These are phyloP conservation scores for Steatocranus sp. DNA, from an alignment of 2,797 vertebrate species.

Conservation along the genomic window DNA sequence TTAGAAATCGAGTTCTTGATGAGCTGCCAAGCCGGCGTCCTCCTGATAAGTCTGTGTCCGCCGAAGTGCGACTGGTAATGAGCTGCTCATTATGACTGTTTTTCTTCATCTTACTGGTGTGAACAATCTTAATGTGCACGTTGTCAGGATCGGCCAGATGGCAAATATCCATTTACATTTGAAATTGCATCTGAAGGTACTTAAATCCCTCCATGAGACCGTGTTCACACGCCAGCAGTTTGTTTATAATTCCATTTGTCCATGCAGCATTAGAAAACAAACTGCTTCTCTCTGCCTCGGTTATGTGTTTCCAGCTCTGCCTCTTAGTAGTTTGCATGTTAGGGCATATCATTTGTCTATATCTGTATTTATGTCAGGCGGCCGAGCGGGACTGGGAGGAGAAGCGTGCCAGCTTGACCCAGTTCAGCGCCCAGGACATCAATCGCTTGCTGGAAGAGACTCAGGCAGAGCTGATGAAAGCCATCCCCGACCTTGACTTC, in stretches of 20 bases:
- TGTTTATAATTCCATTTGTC: background rate
- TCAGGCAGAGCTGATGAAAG: conserved; percentile 95
- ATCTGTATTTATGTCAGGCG: conserved; percentile 73
- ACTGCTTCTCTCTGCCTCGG: background rate
- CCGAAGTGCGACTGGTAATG: conserved; percentile 87
- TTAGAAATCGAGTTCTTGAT: conserved; percentile 75
- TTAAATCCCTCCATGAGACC: background rate
- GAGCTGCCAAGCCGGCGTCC: conserved; percentile 83
- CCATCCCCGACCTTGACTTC: conserved; percentile 94
- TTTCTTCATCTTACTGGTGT: background rate
- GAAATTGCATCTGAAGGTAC: background rate
- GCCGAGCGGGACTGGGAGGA: conserved; percentile 97
- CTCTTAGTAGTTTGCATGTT: background rate
- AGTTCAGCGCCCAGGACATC: conserved; percentile 96
- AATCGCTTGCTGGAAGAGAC: conserved; percentile 94
- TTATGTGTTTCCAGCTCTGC: background rate
- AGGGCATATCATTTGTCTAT: background rate
- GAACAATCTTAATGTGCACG: background rate
- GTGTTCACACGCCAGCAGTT: background rate
- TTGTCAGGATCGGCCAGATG: conserved; percentile 7
- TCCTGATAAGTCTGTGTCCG: conserved; percentile 84
- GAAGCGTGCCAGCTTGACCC: conserved; percentile 91
- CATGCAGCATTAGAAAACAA: background rate
- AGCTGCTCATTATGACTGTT: background rate
- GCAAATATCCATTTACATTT: conserved; percentile 1